These are phyloP conservation scores for Lasioglossum malachurum DNA, from an alignment of 2,888 invertebrate genomes.

Conservation along the genomic window DNA sequence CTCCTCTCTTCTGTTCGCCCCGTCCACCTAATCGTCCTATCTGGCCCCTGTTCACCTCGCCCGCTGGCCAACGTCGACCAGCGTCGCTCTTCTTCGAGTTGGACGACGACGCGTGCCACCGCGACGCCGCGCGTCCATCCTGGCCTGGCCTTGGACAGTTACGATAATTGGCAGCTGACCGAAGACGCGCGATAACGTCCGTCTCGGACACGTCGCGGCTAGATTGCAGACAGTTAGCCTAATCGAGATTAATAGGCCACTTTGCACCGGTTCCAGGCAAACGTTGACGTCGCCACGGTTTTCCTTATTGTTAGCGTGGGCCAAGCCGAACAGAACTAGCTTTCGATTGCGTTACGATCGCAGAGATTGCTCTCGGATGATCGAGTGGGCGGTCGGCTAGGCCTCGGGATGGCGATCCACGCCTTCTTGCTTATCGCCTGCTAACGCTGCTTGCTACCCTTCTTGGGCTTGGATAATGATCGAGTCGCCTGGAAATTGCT, in stretches of 20 bases:
- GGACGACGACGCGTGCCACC: constrained; percentile 22
- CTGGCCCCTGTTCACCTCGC: constrained; percentile 32
- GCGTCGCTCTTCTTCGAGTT: neutral
- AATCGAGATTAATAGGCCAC: constrained; percentile 59
- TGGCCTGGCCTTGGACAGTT: constrained; percentile 65
- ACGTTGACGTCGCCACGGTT: neutral
- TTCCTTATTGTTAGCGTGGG: neutral
- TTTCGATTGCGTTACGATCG: constrained; percentile 6
- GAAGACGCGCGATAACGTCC: constrained; percentile 50
- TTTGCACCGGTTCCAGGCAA: constrained; percentile 28
- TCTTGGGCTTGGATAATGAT: neutral
- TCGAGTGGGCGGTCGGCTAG: neutral
- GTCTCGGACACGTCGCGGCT: constrained; percentile 42
- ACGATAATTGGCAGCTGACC: constrained; percentile 65
- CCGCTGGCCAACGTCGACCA: constrained; percentile 24
- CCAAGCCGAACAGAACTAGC: neutral
- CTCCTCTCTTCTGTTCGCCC: constrained; percentile 21
- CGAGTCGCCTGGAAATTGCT: neutral
- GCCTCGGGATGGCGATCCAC: neutral
- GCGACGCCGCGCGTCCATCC: constrained; percentile 1
- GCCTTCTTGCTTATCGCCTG: neutral
- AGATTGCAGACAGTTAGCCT: constrained; percentile 46
- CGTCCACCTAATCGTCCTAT: constrained; percentile 45
- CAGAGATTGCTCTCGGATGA: constrained; percentile 4
- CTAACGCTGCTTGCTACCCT: neutral